Conservation (phyloP, 2,113 vertebrate species). For the Anoplopoma fimbria region DNA sequence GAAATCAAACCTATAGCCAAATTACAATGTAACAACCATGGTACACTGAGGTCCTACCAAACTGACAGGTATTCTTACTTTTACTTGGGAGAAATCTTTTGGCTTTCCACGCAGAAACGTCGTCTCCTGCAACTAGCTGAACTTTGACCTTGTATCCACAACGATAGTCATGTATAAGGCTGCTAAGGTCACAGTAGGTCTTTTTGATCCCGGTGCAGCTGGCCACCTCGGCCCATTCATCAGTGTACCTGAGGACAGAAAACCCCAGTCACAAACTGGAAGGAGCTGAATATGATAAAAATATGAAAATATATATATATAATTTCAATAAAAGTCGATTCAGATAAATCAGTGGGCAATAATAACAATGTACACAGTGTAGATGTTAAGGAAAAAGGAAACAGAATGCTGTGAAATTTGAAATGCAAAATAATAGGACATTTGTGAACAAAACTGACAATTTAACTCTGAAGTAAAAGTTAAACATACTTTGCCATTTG, state of each 20-base stretch:
- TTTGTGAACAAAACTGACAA: not conserved
- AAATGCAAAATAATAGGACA: slow-evolving; percentile 6
- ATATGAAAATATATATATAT: not conserved
- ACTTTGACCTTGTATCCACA: slow-evolving; percentile 59
- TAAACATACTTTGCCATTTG: slow-evolving; percentile 72
- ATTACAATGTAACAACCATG: not conserved
- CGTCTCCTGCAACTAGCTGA: slow-evolving; percentile 36
- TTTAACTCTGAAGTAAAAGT: not conserved
- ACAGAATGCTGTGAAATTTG: not conserved
- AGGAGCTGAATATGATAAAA: not conserved
- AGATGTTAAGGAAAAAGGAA: not conserved
- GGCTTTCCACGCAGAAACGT: not conserved
- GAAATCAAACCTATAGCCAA: not conserved
- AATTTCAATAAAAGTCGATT: not conserved
- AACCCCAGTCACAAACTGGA: slow-evolving; percentile 10
- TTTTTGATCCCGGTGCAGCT: slow-evolving; percentile 51
- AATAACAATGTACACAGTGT: no score
- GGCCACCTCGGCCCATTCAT: slow-evolving; percentile 20
- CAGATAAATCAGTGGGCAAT: not conserved
- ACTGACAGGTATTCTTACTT: slow-evolving; percentile 61
- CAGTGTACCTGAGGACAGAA: slow-evolving; percentile 8
- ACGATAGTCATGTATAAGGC: slow-evolving; percentile 6
- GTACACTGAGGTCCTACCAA: not conserved
- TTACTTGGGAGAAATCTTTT: slow-evolving; percentile 9
- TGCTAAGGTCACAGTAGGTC: slow-evolving; percentile 58